Evolutionary conservation across 2,113 vertebrate genomes (phyloP).

Genomic region (Boulengerochromis microlepis): DNA sequence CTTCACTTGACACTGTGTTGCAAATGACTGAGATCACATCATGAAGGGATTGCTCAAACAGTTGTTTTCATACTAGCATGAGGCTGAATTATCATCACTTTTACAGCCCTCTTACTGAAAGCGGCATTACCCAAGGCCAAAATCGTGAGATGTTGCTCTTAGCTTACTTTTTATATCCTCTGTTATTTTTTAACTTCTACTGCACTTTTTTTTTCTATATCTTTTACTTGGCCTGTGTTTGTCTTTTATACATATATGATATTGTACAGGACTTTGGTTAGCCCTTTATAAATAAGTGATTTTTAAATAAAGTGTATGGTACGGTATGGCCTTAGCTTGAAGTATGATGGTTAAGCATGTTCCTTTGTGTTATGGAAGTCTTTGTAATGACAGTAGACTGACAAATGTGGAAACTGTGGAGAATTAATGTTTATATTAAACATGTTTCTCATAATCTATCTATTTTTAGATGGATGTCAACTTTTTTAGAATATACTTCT

Average conservation of each 20-base stretch:
- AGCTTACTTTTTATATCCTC: background rate
- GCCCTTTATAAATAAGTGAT: background rate
- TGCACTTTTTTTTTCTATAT: background rate
- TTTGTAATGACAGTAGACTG: background rate
- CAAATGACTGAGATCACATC: background rate
- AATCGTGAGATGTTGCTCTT: background rate
- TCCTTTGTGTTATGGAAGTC: background rate
- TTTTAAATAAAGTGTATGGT: background rate
- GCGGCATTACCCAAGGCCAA: background rate
- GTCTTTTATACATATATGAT: background rate
- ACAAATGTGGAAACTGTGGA: background rate
- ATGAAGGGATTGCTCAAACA: background rate
- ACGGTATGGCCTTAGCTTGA: background rate
- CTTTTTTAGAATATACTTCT: accelerated
- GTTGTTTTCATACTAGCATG: background rate
- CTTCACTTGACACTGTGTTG: background rate
- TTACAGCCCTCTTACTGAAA: background rate
- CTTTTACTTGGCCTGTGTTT: background rate
- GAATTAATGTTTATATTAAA: background rate
- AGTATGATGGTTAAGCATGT: background rate
- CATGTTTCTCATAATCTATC: background rate
- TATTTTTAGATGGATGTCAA: background rate
- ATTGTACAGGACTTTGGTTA: background rate
- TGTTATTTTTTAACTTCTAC: background rate
- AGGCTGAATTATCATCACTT: background rate